Evolutionary conservation across 2,888 invertebrate genomes (phyloP).

Genomic region (Eupithecia pulchellata): DNA sequence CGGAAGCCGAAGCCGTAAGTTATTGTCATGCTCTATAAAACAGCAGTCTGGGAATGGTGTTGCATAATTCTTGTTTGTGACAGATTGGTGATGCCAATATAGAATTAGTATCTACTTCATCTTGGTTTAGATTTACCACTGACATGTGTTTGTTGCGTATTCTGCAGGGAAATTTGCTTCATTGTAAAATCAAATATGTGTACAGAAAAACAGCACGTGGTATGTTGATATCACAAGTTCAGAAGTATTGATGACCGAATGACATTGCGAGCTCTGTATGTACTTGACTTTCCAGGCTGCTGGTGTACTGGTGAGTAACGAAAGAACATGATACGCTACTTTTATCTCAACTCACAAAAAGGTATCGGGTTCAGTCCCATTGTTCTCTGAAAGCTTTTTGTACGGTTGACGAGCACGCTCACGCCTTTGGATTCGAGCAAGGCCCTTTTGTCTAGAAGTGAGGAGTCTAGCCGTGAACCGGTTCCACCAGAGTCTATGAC

Average conservation of each 20-base stretch:
- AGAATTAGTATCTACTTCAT: neutral
- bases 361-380: conserved; percentile 58
- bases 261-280: neutral
- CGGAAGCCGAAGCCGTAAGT: conserved; percentile 33
- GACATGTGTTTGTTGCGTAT: neutral
- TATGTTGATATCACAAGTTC: neutral
- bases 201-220: neutral
- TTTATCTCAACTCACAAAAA: conserved; percentile 38
- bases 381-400: conserved; percentile 70
- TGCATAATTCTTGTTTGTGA: conserved; percentile 35
- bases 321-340: conserved; percentile 33
- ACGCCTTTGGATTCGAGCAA: conserved; percentile 68
- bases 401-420: conserved; percentile 62
- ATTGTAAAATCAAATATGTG: neutral
- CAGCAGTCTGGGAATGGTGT: conserved; percentile 28
- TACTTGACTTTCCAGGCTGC: conserved; percentile 6
- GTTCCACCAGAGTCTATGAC: conserved; percentile 66
- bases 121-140: neutral
- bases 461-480: conserved; percentile 72
- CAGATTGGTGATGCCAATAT: conserved; percentile 2
- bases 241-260: neutral
- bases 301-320: neutral
- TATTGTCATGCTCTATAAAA: conserved; percentile 39
- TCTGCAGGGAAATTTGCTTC: neutral
- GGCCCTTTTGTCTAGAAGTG: conserved; percentile 63